Conservation (phyloP, 2,888 invertebrate genomes). For the Athripsodes cinereus region DNA sequence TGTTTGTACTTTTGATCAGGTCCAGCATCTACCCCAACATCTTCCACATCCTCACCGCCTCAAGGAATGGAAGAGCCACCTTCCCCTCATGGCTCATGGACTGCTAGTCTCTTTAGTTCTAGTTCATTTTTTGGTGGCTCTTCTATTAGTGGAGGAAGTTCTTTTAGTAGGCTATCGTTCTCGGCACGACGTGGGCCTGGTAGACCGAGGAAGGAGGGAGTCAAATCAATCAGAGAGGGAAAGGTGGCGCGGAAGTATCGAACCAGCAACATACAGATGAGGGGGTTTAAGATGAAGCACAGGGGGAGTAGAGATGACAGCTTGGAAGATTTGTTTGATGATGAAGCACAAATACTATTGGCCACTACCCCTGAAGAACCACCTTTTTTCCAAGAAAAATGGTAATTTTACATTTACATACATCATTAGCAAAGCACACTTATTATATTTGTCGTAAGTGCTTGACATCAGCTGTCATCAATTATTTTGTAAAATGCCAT, state of each 20-base stretch:
- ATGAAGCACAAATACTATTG: constrained; percentile 51
- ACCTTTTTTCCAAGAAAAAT: constrained; percentile 76
- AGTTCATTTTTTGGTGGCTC: constrained; percentile 50
- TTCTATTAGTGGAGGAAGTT: constrained; percentile 63
- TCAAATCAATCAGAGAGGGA: constrained; percentile 45
- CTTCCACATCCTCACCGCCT: constrained; percentile 57
- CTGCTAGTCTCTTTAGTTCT: constrained; percentile 27
- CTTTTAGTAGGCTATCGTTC: constrained; percentile 55
- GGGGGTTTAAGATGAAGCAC: constrained; percentile 47
- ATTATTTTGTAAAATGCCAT: too few species aligned
- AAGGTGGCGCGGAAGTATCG: constrained; percentile 40
- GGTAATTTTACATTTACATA: constrained; percentile 41
- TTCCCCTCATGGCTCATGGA: constrained; percentile 46
- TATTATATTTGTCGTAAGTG: too few species aligned
- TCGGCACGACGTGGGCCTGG: constrained; percentile 69
- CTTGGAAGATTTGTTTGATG: constrained; percentile 46
- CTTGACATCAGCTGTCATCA: too few species aligned
- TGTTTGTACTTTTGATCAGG: constrained; percentile 37
- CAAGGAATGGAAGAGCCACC: constrained; percentile 55
- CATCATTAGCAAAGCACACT: too few species aligned
- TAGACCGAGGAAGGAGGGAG: constrained; percentile 71
- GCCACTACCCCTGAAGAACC: constrained; percentile 69
- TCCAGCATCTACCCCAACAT: constrained; percentile 60
- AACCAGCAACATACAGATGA: constrained; percentile 41
- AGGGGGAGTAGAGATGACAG: constrained; percentile 47